A percentile compares a stretch with the other conserved stretches of the same genome.
phyloP scores from a whole-genome alignment of 2,797 vertebrate genomes.

The Poeciliopsis presidionis region DNA sequence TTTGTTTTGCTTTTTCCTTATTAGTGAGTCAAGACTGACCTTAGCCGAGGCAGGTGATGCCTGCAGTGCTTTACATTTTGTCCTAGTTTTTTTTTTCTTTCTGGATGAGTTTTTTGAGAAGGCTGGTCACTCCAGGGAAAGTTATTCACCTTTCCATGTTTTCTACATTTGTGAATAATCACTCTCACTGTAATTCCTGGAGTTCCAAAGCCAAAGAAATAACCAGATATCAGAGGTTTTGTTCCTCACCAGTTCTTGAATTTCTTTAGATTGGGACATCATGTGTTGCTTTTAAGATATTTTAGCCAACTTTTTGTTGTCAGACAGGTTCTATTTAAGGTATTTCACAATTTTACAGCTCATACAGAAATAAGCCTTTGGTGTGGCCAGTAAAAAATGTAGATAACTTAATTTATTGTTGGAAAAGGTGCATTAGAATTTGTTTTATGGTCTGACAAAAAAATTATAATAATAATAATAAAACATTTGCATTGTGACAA shows the following conservation, averaged over 20 bases:
- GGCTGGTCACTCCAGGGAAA: background rate
- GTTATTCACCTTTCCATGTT: background rate
- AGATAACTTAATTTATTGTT: background rate
- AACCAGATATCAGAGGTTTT: background rate
- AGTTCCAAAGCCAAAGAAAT: background rate
- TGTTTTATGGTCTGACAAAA: background rate
- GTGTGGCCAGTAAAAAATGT: background rate
- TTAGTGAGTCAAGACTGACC: background rate
- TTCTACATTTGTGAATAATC: background rate
- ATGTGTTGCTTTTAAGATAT: background rate
- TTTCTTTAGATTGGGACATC: background rate
- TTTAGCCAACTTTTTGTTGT: background rate
- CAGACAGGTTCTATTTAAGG: background rate
- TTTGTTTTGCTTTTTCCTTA: background rate
- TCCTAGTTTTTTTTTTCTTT: background rate
- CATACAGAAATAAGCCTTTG: background rate
- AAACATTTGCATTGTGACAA: background rate
- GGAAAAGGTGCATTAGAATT: background rate
- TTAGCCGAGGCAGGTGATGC: background rate
- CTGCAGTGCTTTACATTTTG: background rate
- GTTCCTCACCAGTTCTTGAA: background rate
- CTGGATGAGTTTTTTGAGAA: background rate
- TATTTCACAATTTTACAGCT: background rate
- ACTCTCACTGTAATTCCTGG: background rate
- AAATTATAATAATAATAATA: background rate